phyloP scores from a whole-genome alignment of 2,113 vertebrate genomes.

The Loxodonta africana region DNA sequence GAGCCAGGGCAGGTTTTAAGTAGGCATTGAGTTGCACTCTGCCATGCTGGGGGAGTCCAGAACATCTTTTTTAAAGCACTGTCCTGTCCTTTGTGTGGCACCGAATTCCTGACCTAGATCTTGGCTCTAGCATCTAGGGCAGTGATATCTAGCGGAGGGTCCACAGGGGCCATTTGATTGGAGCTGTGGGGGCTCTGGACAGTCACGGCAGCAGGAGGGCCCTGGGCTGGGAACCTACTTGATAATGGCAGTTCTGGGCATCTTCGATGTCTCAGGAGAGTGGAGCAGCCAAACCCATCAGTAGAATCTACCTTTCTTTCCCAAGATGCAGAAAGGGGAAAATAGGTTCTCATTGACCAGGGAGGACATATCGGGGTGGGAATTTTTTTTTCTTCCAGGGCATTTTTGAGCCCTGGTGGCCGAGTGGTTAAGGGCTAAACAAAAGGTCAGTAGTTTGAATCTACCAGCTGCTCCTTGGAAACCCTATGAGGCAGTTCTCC shows the following conservation, averaged over 20 bases:
- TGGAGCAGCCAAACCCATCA: neutral
- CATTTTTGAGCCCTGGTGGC: neutral
- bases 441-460: too few relatives aligned
- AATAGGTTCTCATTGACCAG: neutral
- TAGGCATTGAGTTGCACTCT: neutral
- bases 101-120: constrained; percentile 61
- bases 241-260: neutral
- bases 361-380: neutral
- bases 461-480: too few relatives aligned
- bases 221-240: neutral
- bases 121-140: constrained; percentile 20
- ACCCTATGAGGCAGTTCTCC: too few relatives aligned
- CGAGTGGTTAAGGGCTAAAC: too few relatives aligned
- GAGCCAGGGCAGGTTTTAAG: constrained; percentile 27
- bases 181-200: neutral
- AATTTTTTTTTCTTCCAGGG: neutral
- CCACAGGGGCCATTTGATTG: neutral
- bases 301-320: neutral
- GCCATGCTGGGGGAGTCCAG: neutral
- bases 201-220: neutral
- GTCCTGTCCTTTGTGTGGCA: neutral
- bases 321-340: neutral
- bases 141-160: neutral
- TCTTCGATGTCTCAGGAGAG: neutral
- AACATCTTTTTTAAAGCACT: neutral